Percentiles rank a stretch among this genome's conserved stretches.
Evolutionary conservation across 2,113 vertebrate species (phyloP).

Genomic region (Istiophorus platypterus): DNA sequence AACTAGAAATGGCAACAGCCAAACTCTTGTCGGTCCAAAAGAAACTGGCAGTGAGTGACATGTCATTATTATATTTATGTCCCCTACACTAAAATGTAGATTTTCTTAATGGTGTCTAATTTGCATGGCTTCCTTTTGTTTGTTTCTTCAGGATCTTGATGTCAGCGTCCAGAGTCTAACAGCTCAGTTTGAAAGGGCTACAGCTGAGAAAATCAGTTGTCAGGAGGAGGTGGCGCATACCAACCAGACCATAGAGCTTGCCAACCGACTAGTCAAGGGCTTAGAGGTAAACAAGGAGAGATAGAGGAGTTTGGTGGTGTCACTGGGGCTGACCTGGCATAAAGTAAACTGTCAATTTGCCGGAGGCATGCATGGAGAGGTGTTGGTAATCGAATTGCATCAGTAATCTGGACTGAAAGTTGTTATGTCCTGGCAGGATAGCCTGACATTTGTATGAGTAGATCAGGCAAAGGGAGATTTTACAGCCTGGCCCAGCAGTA

Average conservation of each 20-base stretch:
- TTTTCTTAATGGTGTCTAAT: conserved; percentile 15
- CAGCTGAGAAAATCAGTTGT: conserved; percentile 84
- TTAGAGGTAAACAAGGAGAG: conserved; percentile 84
- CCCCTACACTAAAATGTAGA: conserved; percentile 7
- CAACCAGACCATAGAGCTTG: conserved; percentile 84
- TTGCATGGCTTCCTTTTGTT: conserved; percentile 31
- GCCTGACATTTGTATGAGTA: conserved; percentile 61
- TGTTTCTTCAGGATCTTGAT: conserved; percentile 84
- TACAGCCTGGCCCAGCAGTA: conserved; percentile 71
- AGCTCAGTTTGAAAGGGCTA: conserved; percentile 85
- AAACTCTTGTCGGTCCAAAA: conserved; percentile 84
- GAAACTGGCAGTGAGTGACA: conserved; percentile 84
- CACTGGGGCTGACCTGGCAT: conserved; percentile 54
- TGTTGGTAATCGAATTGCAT: conserved; percentile 63
- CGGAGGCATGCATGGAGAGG: conserved; percentile 55
- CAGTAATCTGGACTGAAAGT: conserved; percentile 65
- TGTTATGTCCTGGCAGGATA: conserved; percentile 68
- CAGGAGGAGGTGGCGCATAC: conserved; percentile 86
- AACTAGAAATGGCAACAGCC: conserved; percentile 84
- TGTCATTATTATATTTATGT: conserved; percentile 9
- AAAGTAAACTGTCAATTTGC: conserved; percentile 52
- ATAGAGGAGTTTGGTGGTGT: conserved; percentile 44
- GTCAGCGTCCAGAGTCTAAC: conserved; percentile 83
- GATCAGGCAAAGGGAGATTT: conserved; percentile 61
- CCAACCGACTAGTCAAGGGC: conserved; percentile 85